Percentiles rank a stretch among this genome's conserved stretches.
Evolutionary conservation across 2,113 vertebrate genomes (phyloP).

Genomic region (Regulus satrapa): DNA sequence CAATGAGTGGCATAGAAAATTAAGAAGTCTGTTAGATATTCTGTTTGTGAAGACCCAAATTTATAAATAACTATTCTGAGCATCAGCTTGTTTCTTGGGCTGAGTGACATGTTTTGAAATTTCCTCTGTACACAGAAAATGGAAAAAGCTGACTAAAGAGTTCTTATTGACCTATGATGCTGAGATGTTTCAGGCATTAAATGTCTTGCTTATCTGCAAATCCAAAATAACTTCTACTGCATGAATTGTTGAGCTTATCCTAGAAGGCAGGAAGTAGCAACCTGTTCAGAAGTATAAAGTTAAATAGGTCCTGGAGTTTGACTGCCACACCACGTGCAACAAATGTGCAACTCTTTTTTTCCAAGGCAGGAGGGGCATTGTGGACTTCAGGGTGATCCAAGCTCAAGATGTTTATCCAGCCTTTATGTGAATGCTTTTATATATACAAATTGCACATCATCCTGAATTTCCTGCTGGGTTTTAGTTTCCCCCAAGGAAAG

Average conservation of each 20-base stretch:
- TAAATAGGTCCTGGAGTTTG: background rate
- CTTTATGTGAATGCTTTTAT: background rate
- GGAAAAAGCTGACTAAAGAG: constrained; percentile 49
- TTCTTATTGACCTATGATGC: constrained; percentile 44
- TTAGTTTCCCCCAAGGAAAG: background rate
- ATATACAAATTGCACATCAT: background rate
- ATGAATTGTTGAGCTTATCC: background rate
- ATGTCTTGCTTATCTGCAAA: background rate
- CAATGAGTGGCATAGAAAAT: constrained; percentile 10
- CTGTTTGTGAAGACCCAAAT: constrained; percentile 38
- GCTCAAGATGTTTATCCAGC: background rate
- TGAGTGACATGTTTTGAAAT: constrained; percentile 64
- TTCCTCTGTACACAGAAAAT: constrained; percentile 1
- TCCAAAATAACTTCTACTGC: background rate
- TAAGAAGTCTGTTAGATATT: constrained; percentile 34
- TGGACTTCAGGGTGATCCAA: background rate
- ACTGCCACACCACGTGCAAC: background rate
- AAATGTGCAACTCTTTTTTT: background rate
- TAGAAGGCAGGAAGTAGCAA: background rate
- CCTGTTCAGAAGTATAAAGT: background rate
- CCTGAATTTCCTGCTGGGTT: background rate
- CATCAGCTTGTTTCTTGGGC: constrained; percentile 48
- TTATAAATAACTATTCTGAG: constrained; percentile 33
- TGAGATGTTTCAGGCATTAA: background rate
- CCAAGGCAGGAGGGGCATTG: background rate